Percentiles rank a stretch among this genome's conserved stretches.
Evolutionary conservation across 2,113 vertebrate species (phyloP).

Genomic region (Petroica traversi): DNA sequence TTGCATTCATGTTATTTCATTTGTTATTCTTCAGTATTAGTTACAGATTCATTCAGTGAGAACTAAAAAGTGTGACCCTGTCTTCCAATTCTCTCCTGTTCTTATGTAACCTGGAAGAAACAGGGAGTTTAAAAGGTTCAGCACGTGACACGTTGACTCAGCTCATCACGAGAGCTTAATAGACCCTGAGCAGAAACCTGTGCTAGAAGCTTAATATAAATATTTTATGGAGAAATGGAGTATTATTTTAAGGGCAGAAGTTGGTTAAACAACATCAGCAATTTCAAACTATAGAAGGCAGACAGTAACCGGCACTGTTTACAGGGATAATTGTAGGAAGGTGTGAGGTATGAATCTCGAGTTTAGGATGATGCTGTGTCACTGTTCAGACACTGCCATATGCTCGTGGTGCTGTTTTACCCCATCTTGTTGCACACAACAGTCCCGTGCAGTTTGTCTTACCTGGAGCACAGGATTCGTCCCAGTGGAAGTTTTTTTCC

Average conservation of each 20-base stretch:
- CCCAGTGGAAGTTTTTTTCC: background rate
- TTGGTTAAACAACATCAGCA: slow-evolving; percentile 10
- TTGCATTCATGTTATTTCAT: background rate
- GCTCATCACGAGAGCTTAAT: background rate
- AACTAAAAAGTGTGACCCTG: background rate
- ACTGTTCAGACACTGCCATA: background rate
- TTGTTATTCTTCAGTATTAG: background rate
- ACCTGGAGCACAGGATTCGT: background rate
- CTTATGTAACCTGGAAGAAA: background rate
- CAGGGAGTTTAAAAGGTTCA: background rate
- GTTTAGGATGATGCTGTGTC: background rate
- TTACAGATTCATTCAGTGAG: background rate
- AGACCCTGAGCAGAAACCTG: background rate
- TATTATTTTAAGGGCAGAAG: slow-evolving; percentile 12
- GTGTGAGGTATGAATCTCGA: background rate
- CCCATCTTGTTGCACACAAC: rapidly evolving
- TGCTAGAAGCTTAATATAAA: slow-evolving; percentile 22
- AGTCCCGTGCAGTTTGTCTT: background rate
- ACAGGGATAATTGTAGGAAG: background rate
- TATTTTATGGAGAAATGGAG: slow-evolving; percentile 21
- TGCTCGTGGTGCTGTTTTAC: background rate
- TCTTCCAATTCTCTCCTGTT: background rate
- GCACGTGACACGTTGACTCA: background rate
- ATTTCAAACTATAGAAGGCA: background rate
- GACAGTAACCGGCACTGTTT: background rate